A percentile compares a stretch with the other conserved stretches of the same genome.
These are phyloP conservation scores for Neotoma lepida DNA, from an alignment of 2,113 vertebrate species.

Conservation along the genomic window DNA sequence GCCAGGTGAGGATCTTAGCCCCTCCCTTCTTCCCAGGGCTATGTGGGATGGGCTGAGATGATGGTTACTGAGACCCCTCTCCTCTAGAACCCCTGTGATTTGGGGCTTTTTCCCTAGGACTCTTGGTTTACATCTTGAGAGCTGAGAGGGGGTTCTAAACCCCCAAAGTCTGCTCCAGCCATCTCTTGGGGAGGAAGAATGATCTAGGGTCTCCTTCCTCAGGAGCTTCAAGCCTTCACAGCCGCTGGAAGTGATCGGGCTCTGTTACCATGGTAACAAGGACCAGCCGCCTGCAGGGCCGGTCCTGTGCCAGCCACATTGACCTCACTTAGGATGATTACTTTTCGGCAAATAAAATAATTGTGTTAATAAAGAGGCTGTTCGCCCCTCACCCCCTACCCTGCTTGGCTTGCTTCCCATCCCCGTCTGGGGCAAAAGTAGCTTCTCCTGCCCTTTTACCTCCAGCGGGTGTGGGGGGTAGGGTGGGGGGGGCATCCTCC, in stretches of 20 bases:
- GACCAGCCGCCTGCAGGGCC: conserved; percentile 76
- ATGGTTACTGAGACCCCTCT: not conserved
- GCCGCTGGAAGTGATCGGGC: conserved; percentile 66
- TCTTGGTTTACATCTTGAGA: not conserved
- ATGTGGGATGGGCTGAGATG: not conserved
- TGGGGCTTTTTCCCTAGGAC: not conserved
- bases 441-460: conserved; percentile 35
- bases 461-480: not conserved
- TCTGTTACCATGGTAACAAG: conserved; percentile 85
- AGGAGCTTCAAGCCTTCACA: conserved; percentile 47
- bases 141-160: not conserved
- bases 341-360: conserved; percentile 91
- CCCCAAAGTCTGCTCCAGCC: not conserved
- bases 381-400: conserved; percentile 66
- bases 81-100: not conserved
- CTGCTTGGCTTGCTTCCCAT: conserved; percentile 74
- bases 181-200: conserved; percentile 23
- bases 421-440: conserved; percentile 81
- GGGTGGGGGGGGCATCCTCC: not conserved
- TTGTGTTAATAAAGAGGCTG: conserved; percentile 89
- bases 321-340: conserved; percentile 90
- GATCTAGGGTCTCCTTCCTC: conserved; percentile 11
- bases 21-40: not conserved
- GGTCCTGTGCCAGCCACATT: conserved; percentile 74
- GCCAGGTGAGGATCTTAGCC: not conserved